A percentile compares a stretch with the other conserved stretches of the same genome.
These are phyloP conservation scores for Drosophila saltans DNA, from an alignment of 1,140 invertebrate species.

Conservation along the genomic window DNA sequence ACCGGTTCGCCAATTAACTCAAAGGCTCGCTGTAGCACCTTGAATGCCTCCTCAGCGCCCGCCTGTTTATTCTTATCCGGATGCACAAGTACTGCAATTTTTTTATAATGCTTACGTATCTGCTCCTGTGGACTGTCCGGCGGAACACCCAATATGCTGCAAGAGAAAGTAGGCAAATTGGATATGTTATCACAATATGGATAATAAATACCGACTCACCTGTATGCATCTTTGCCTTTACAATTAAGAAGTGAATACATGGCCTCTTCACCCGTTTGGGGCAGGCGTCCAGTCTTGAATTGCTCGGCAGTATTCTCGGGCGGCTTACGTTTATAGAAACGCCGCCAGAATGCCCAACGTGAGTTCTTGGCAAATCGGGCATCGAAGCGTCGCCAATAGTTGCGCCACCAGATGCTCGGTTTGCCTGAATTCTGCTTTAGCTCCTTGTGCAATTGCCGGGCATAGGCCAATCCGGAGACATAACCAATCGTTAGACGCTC, in stretches of 20 bases:
- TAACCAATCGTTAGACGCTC: slow-evolving; percentile 83
- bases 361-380: slow-evolving; percentile 77
- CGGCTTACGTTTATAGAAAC: slow-evolving; percentile 74
- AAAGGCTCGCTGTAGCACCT: slow-evolving; percentile 96
- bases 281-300: slow-evolving; percentile 85
- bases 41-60: slow-evolving; percentile 97
- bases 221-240: slow-evolving; percentile 97
- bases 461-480: slow-evolving; percentile 57
- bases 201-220: slow-evolving; percentile 83
- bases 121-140: slow-evolving; percentile 95
- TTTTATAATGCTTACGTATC: slow-evolving; percentile 96
- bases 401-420: slow-evolving; percentile 76
- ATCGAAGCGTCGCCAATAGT: slow-evolving; percentile 76
- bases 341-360: slow-evolving; percentile 77
- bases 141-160: slow-evolving; percentile 94
- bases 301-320: slow-evolving; percentile 61
- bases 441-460: slow-evolving; percentile 70
- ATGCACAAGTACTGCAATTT: slow-evolving; percentile 96
- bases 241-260: slow-evolving; percentile 95
- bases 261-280: slow-evolving; percentile 95
- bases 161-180: slow-evolving; percentile 31
- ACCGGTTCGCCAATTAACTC: slow-evolving; percentile 96
- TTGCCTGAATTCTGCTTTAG: slow-evolving; percentile 79
- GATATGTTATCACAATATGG: not conserved
- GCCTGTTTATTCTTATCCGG: slow-evolving; percentile 97